Conservation (phyloP, 2,797 vertebrate genomes). For the Lateolabrax maculatus region DNA sequence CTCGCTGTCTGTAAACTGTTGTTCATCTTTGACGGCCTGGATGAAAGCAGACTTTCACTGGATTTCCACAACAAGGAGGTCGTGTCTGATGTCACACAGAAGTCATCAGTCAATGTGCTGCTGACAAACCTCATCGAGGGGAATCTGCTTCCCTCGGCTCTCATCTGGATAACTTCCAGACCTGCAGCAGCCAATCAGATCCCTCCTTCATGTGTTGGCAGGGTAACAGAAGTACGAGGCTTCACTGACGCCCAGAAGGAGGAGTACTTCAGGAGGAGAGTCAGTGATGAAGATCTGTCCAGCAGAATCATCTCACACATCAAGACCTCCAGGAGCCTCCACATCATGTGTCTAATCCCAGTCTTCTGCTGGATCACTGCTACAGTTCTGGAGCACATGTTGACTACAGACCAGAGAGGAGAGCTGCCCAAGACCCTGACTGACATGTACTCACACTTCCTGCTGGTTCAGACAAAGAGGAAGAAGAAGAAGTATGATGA, state of each 20-base stretch:
- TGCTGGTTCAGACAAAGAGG: slow-evolving; percentile 6
- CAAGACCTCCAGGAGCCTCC: neutral
- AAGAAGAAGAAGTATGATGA: neutral
- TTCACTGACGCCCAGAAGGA: no score
- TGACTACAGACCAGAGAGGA: no score
- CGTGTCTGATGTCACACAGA: neutral
- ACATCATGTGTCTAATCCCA: no score
- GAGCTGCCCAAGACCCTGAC: slow-evolving; percentile 19
- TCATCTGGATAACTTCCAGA: slow-evolving; percentile 17
- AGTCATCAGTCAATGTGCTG: neutral
- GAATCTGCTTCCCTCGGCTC: neutral
- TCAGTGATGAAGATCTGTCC: slow-evolving; percentile 30
- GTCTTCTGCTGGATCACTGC: no score
- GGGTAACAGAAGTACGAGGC: slow-evolving; percentile 3
- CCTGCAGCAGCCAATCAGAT: neutral
- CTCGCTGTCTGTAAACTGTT: neutral
- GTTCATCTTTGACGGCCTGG: no score
- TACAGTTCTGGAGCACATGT: no score
- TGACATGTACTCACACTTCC: slow-evolving; percentile 37
- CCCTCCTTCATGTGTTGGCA: neutral
- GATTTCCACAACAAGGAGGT: neutral
- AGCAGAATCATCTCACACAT: slow-evolving; percentile 9
- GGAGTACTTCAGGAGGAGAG: neutral
- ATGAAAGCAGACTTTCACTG: slow-evolving; percentile 13
- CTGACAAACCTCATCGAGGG: slow-evolving; percentile 9